Evolutionary conservation across 2,888 invertebrate species (phyloP).

Genomic region (Notocelia uddmanniana): DNA sequence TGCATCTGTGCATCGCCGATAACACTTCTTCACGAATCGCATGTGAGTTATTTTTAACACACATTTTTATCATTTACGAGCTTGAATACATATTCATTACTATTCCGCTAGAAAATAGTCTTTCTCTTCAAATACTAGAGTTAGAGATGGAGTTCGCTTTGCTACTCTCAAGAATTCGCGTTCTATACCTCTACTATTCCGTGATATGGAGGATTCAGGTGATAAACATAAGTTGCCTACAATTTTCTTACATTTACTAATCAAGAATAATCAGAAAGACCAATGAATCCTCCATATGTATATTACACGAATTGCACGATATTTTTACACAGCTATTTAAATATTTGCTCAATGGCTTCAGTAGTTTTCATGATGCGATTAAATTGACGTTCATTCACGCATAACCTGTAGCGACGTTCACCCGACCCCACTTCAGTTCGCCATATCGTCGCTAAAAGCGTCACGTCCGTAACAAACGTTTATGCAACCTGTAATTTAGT

Average conservation of each 20-base stretch:
- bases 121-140: not conserved
- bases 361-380: conserved; percentile 17
- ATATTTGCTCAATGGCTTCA: conserved; percentile 33
- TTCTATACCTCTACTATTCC: too few species aligned
- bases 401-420: conserved; percentile 6
- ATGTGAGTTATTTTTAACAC: conserved; percentile 35
- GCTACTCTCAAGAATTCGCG: too few species aligned
- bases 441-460: conserved; percentile 18
- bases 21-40: conserved; percentile 21
- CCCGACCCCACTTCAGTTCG: conserved; percentile 20
- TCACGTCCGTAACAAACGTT: conserved; percentile 35
- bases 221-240: not conserved
- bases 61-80: not conserved
- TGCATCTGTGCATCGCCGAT: conserved; percentile 33
- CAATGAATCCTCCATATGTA: not conserved
- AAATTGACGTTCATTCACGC: conserved; percentile 18
- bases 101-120: not conserved
- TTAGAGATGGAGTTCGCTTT: too few species aligned
- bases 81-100: not conserved
- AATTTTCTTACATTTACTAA: not conserved
- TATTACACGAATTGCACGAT: not conserved
- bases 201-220: not conserved
- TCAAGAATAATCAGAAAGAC: not conserved
- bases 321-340: conserved; percentile 16
- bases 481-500: conserved; percentile 54